Base-by-base conservation (phyloP, 2,888 invertebrate species). In the Drosophila buzzatii region DNA sequence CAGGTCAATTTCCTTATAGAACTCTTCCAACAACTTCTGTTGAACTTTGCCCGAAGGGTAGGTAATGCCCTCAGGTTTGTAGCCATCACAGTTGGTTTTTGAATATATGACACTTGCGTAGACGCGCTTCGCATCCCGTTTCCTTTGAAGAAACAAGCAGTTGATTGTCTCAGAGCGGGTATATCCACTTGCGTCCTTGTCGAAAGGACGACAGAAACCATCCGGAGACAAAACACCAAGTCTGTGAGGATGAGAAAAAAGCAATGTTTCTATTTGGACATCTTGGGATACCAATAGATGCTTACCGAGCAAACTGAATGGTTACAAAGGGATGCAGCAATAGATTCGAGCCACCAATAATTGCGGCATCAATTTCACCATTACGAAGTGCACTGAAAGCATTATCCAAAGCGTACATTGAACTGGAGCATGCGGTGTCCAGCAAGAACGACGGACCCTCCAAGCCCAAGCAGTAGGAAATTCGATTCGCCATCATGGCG, bases 391-490 rank as follows among this genome's bases (percentile, higher is more conserved):
- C 95, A 55, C 95, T 94, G 91, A 96, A 97, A 16, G 97, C 97
- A 76, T 96, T 96, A 85, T 98, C 97, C 64, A 99, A 79, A 0
- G 98, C 98, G 82, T 97, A 95, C 79, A 98, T 94, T 10, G 98
- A 97, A 63, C 98, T 98, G n/a, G 98, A 98, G 92, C 99, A 99
- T 0, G 99, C 99, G 0, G 98, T 98, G 93, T 99, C 99, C 12
- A 98, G 94, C 1, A 96, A 95, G 93, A 96, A 97, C 7, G 98
- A 98, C 0, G 98, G 98, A 0, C 99, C 98, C 83, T 96, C 96
- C 18, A 97, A 94, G 33, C 98, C 98, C 72, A 99, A 94, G 93
- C 96, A 96, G 92, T 97, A 98, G 1, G 98, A 98, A 75, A 99
- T 95, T 60, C 98, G 95, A 93, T 98, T 98, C 16, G 98, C 96